Percentiles rank a stretch among this genome's conserved stretches.
Evolutionary conservation across 2,888 invertebrate genomes (phyloP).

Genomic region (Mystacides longicornis): DNA sequence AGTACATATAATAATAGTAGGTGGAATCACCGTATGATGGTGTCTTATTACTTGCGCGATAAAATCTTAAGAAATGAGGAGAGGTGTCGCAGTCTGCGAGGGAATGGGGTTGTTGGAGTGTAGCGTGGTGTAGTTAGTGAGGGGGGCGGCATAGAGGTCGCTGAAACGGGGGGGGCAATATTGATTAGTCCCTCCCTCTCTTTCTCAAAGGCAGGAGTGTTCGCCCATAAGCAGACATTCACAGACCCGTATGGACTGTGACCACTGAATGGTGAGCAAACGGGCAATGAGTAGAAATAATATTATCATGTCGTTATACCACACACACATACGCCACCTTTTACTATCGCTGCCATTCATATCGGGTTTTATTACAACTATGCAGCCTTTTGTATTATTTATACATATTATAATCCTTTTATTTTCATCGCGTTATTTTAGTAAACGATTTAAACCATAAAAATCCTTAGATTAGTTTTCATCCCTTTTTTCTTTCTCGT

Average conservation of each 20-base stretch:
- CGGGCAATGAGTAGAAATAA: slow-evolving; percentile 4
- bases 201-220: slow-evolving; percentile 20
- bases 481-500: no score
- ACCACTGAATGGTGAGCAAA: slow-evolving; percentile 1
- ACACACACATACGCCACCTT: no score
- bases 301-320: background rate
- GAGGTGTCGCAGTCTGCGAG: slow-evolving; percentile 22
- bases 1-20: background rate
- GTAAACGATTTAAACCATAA: no score
- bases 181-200: slow-evolving; percentile 22
- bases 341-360: no score
- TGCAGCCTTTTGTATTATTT: no score
- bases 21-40: background rate
- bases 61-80: slow-evolving; percentile 26
- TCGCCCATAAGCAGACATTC: slow-evolving; percentile 22
- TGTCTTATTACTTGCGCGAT: slow-evolving; percentile 13
- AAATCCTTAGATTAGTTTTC: no score
- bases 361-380: no score
- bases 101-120: slow-evolving; percentile 6
- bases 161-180: slow-evolving; percentile 23
- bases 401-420: no score
- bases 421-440: no score
- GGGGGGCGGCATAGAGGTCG: slow-evolving; percentile 12
- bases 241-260: slow-evolving; percentile 7
- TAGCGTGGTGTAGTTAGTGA: slow-evolving; percentile 10